These are phyloP conservation scores for Euphysa ruthae DNA, from an alignment of 30 jellyfish, hydroid and myxozoan genomes.

Conservation along the genomic window DNA sequence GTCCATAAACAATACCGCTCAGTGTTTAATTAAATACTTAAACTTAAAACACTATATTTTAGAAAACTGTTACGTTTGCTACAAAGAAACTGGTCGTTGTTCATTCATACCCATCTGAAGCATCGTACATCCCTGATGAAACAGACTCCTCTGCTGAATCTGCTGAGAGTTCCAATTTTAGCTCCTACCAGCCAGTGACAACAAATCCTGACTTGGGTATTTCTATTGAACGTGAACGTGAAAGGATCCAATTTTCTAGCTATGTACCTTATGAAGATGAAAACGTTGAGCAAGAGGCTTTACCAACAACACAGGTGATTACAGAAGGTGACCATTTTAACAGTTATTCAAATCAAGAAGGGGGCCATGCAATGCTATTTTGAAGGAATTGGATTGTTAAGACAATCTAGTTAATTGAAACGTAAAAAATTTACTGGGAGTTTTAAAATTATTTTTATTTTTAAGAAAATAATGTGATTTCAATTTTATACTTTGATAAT, in stretches of 20 bases:
- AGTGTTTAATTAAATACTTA: no score
- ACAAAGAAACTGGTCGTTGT: conserved; percentile 5
- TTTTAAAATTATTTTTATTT: no score
- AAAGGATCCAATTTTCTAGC: background rate
- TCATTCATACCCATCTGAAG: conserved; percentile 19
- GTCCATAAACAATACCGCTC: no score
- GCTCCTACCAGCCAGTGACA: conserved; percentile 12
- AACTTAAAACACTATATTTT: background rate
- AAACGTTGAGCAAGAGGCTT: background rate
- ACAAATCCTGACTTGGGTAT: background rate
- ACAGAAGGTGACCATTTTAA: conserved; percentile 26
- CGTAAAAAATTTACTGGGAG: no score
- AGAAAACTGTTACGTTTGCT: conserved; percentile 1
- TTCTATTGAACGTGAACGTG: conserved; percentile 24
- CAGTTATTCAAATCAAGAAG: conserved; percentile 15
- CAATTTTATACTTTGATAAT: no score
- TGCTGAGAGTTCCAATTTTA: conserved; percentile 3
- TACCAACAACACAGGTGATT: background rate
- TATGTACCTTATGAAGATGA: background rate
- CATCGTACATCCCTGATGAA: background rate
- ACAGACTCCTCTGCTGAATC: background rate
- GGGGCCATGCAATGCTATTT: conserved; percentile 17
- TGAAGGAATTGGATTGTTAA: no score
- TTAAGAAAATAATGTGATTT: no score
- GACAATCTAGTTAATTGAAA: no score